A percentile compares a stretch with the other conserved stretches of the same genome.
phyloP scores from a whole-genome alignment of 2,888 invertebrate species.

The Hydriomena furcata region DNA sequence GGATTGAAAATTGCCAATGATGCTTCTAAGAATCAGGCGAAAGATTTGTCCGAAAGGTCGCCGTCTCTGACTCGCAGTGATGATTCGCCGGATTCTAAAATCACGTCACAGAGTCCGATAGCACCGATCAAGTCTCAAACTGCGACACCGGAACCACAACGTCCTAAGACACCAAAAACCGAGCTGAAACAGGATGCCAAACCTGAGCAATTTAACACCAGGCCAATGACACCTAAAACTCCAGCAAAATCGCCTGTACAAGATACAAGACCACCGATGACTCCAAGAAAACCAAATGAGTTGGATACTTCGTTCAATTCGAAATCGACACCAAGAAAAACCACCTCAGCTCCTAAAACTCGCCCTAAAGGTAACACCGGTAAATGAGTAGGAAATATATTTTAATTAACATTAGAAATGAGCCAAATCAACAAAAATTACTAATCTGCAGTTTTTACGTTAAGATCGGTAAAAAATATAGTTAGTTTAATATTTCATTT shows the following conservation, averaged over 20 bases:
- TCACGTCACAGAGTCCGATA: constrained; percentile 48
- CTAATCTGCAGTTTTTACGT: background rate
- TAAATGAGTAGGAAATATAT: background rate
- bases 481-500: background rate
- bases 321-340: constrained; percentile 71
- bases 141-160: constrained; percentile 60
- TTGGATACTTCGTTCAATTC: constrained; percentile 59
- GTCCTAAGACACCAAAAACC: constrained; percentile 69
- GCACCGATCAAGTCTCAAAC: constrained; percentile 56
- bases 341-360: constrained; percentile 68
- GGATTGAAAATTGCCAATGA: constrained; percentile 49
- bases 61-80: constrained; percentile 78
- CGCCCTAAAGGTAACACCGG: constrained; percentile 71
- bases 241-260: constrained; percentile 59
- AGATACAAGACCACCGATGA: constrained; percentile 54
- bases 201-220: constrained; percentile 40
- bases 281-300: constrained; percentile 70
- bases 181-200: constrained; percentile 54
- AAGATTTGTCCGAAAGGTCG: constrained; percentile 73
- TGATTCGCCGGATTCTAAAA: constrained; percentile 76
- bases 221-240: constrained; percentile 53
- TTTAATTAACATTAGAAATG: constrained; percentile 50
- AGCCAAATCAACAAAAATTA: constrained; percentile 65
- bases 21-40: constrained; percentile 48
- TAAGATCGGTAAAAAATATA: background rate